These are phyloP conservation scores for Pharmacophagus antenor DNA, from an alignment of 2,888 invertebrate genomes.

Conservation along the genomic window DNA sequence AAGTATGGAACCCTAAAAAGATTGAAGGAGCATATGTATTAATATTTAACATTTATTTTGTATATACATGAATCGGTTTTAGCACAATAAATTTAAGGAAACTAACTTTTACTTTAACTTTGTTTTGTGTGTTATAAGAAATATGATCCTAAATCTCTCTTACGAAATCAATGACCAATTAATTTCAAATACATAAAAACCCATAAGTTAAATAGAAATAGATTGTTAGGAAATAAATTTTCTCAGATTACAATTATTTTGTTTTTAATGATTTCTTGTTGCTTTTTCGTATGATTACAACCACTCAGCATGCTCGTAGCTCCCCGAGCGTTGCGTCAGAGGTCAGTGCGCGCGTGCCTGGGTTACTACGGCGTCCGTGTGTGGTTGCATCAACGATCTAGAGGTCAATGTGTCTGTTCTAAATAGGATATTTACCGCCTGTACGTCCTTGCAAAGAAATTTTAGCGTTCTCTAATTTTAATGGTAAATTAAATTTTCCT, in stretches of 20 bases:
- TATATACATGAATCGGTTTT: too few relatives aligned
- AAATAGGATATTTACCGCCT: constrained; percentile 42
- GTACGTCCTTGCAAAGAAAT: constrained; percentile 19
- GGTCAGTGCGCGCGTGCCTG: constrained; percentile 67
- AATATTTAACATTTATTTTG: too few relatives aligned
- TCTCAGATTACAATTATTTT: background rate
- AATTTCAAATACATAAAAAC: too few relatives aligned
- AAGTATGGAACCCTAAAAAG: too few relatives aligned
- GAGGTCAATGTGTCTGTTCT: constrained; percentile 71
- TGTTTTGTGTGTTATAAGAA: too few relatives aligned
- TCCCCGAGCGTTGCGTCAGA: constrained; percentile 62
- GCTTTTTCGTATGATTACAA: constrained; percentile 38
- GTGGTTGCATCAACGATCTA: constrained; percentile 52
- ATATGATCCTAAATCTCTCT: too few relatives aligned
- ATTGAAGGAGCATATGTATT: too few relatives aligned
- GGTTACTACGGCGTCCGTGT: constrained; percentile 42
- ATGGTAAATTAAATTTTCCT: too few relatives aligned
- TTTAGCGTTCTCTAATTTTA: background rate
- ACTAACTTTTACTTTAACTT: too few relatives aligned
- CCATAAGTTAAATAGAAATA: too few relatives aligned
- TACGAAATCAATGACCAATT: too few relatives aligned
- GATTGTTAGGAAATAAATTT: background rate
- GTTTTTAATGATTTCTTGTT: constrained; percentile 33
- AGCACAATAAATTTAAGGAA: too few relatives aligned
- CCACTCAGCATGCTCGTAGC: constrained; percentile 50